Evolutionary conservation across 2,888 invertebrate species (phyloP).

Genomic region (Halictus ligatus): DNA sequence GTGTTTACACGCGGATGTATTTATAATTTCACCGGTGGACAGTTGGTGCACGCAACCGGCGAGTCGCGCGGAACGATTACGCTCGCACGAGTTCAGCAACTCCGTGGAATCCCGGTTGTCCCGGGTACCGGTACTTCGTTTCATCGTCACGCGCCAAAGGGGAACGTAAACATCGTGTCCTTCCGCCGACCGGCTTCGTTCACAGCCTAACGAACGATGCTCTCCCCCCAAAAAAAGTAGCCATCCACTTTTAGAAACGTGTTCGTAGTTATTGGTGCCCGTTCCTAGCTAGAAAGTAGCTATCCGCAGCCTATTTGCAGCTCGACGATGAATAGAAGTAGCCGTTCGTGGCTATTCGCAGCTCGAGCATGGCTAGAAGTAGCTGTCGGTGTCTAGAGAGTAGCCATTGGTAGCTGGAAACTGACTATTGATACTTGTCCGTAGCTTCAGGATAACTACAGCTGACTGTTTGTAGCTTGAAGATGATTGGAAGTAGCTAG

Average conservation of each 20-base stretch:
- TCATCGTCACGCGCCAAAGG: neutral
- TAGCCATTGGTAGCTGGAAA: no score
- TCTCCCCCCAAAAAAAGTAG: neutral
- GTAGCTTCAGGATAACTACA: no score
- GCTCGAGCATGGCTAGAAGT: neutral
- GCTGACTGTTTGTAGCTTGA: neutral
- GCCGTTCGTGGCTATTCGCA: neutral
- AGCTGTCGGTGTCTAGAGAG: neutral
- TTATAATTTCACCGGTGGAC: constrained; percentile 77
- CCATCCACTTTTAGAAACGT: neutral
- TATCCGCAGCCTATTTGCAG: neutral
- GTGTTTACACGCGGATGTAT: constrained; percentile 78
- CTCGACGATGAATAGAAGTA: neutral
- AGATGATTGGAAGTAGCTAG: neutral
- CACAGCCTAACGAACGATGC: neutral
- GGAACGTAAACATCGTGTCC: neutral
- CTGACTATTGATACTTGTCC: no score
- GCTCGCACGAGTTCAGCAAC: constrained; percentile 12
- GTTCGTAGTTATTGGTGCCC: neutral
- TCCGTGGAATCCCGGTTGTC: constrained; percentile 10
- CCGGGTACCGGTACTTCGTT: neutral
- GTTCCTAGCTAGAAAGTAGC: neutral
- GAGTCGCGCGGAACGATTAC: constrained; percentile 22
- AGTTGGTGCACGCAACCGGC: constrained; percentile 55
- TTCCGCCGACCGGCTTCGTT: neutral